Base-by-base conservation (phyloP, 2,888 invertebrate genomes). In the Lepidochrysops patricia region DNA sequence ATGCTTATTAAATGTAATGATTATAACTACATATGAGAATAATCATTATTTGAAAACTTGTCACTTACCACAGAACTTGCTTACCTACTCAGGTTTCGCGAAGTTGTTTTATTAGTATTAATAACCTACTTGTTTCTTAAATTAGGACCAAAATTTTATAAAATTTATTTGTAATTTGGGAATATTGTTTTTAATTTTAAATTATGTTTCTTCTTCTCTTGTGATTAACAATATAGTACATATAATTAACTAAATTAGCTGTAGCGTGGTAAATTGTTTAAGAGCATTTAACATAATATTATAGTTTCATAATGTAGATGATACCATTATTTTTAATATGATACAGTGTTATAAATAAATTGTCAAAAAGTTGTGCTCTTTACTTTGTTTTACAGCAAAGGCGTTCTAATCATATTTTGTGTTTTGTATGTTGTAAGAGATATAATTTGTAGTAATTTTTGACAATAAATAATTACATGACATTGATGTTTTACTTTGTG, bases 311-410 rank as follows among this genome's bases (percentile, higher is more conserved):
- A 68, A 82, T 81, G 80, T 85, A 86, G 84, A 82, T 76, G 73
- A 80, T 83, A 80, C 84, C 77, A 83, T 84, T 87, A 85, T 85
- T 87, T 87, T 87, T 83, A 83, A 82, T 82, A 84, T 79, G 79
- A 83, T 82, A 76, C 82, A 81, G 85, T 85, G 84, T 84, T 86
- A 84, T 78, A 29, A 80, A 84, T 84, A 84, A 86, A 85, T 76
- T 78, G 76, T 79, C 76, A 76, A 77, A 81, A 79, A 82, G 68
- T 72, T 70, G 65, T 68, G 68, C 66, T 71, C 68, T 68, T 72
- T 70, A 71, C 69, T 75, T 71, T 67, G 64, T 63, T 64, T 65
- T 60, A 61, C 64, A 67, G 63, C 61, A 64, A 65, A 62, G 61
- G 64, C 65, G 65, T 66, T 66, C 62, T 67, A 66, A 66, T 65